These are phyloP conservation scores for Tigriopus japonicus DNA, from an alignment of 1,140 invertebrate genomes.

Conservation along the genomic window DNA sequence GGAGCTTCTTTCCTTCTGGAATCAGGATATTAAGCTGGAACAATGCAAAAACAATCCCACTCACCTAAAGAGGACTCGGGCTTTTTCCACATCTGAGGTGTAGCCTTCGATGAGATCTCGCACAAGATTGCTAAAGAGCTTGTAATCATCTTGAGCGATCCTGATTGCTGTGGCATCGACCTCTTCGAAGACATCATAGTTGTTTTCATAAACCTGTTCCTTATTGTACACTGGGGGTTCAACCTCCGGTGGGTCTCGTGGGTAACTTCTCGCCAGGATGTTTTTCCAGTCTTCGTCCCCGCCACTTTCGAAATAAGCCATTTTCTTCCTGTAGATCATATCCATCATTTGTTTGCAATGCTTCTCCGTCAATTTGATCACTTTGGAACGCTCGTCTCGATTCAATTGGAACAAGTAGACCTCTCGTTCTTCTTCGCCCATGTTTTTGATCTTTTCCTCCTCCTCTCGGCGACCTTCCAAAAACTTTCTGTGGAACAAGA, in stretches of 20 bases:
- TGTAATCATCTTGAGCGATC: neutral
- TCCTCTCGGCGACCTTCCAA: constrained; percentile 1
- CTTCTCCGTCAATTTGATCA: neutral
- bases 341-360: constrained; percentile 13
- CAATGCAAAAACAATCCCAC: too few species aligned
- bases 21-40: too few species aligned
- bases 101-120: neutral
- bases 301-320: constrained; percentile 4
- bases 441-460: constrained; percentile 2
- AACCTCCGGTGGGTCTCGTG: constrained; percentile 3
- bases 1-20: too few species aligned
- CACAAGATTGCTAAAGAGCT: neutral
- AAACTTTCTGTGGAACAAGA: neutral
- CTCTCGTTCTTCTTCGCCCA: constrained; percentile 9
- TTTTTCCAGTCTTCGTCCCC: constrained; percentile 4
- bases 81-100: constrained; percentile 11
- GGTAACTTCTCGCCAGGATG: neutral
- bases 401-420: constrained; percentile 3
- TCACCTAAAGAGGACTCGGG: constrained; percentile 1
- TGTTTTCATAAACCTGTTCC: constrained; percentile 13
- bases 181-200: constrained; percentile 4
- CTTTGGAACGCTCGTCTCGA: constrained; percentile 4
- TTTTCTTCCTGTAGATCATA: constrained; percentile 9
- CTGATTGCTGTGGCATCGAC: constrained; percentile 10
- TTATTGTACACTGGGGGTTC: neutral